These are phyloP conservation scores for Cephalopachus bancanus DNA, from an alignment of 2,797 vertebrate genomes.

Conservation along the genomic window DNA sequence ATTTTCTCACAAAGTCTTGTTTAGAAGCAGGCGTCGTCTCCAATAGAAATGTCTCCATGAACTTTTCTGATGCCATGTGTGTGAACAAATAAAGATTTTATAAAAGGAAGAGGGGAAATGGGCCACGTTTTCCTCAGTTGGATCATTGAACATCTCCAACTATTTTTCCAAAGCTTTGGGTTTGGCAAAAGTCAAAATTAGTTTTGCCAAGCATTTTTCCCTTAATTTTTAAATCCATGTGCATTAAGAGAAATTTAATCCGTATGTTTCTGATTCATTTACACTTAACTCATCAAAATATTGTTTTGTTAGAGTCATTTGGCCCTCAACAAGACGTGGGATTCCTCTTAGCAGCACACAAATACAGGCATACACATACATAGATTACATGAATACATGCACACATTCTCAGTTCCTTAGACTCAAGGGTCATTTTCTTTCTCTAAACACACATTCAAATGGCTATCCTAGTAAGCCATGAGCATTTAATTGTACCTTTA, in stretches of 20 bases:
- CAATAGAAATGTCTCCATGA: conserved; percentile 61
- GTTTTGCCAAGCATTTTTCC: conserved; percentile 71
- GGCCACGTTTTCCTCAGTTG: conserved; percentile 63
- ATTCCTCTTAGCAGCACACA: background rate
- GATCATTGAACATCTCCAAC: conserved; percentile 67
- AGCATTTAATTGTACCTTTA: background rate
- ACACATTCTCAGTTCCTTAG: background rate
- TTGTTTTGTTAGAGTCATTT: conserved; percentile 74
- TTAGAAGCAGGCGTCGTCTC: conserved; percentile 59
- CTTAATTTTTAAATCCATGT: conserved; percentile 82
- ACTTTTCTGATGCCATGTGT: conserved; percentile 59
- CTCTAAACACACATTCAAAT: background rate
- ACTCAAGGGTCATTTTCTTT: background rate
- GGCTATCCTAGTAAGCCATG: background rate
- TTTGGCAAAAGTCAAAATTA: conserved; percentile 74
- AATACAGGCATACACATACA: background rate
- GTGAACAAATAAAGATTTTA: conserved; percentile 71
- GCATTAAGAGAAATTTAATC: conserved; percentile 80
- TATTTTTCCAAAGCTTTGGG: conserved; percentile 74
- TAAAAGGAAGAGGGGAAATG: conserved; percentile 64
- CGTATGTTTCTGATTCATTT: conserved; percentile 82
- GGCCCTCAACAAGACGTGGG: background rate
- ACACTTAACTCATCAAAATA: conserved; percentile 83
- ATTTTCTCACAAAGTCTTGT: conserved; percentile 61
- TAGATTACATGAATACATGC: background rate